phyloP scores from a whole-genome alignment of 2,113 vertebrate genomes.

The Hiodon alosoides region DNA sequence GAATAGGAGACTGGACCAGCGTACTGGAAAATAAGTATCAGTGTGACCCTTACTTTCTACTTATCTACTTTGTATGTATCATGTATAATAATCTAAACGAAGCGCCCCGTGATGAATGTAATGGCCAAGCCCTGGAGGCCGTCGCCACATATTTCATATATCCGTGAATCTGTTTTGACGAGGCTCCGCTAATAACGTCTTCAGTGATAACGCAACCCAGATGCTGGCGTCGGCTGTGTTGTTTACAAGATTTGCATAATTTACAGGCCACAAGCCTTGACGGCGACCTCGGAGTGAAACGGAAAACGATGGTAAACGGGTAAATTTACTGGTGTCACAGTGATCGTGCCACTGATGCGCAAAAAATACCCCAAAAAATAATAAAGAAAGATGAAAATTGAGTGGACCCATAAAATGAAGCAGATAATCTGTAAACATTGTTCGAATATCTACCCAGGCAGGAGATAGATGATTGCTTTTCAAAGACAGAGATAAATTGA shows the following conservation, averaged over 20 bases:
- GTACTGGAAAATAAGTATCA: not conserved
- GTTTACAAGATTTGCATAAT: constrained; percentile 24
- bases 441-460: constrained; percentile 14
- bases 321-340: constrained; percentile 22
- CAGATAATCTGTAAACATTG: not conserved
- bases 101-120: not conserved
- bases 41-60: not conserved
- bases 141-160: not conserved
- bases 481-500: not conserved
- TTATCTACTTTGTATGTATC: not conserved
- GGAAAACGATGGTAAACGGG: constrained; percentile 23
- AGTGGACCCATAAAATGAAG: constrained; percentile 13
- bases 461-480: not conserved
- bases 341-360: constrained; percentile 32
- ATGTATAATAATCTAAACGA: not conserved
- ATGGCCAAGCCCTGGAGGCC: not conserved
- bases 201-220: constrained; percentile 26
- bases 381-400: not conserved
- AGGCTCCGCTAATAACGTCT: not conserved
- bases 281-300: constrained; percentile 12
- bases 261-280: not conserved
- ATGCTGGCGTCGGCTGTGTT: constrained; percentile 9
- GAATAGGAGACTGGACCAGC: not conserved
- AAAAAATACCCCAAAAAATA: constrained; percentile 17
- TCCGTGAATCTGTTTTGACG: not conserved